phyloP scores from a whole-genome alignment of 2,888 invertebrate genomes.

The Hypena proboscidalis region DNA sequence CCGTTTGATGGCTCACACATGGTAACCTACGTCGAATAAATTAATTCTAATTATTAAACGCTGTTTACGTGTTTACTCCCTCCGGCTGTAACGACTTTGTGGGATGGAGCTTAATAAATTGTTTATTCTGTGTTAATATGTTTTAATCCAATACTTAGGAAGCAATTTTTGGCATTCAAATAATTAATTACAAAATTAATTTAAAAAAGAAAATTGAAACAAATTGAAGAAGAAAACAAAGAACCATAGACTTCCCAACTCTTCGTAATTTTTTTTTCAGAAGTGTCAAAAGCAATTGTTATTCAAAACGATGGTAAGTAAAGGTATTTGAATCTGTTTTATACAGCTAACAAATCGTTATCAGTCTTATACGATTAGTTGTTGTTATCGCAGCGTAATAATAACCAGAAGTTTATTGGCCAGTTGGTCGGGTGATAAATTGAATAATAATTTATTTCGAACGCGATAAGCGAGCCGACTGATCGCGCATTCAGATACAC shows the following conservation, averaged over 20 bases:
- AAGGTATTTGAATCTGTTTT: conserved; percentile 4
- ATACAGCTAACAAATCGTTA: conserved; percentile 36
- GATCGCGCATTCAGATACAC: conserved; percentile 67
- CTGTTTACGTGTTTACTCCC: conserved; percentile 53
- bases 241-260: too few relatives aligned
- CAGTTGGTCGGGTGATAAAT: conserved; percentile 73
- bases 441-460: conserved; percentile 82
- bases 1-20: conserved; percentile 72
- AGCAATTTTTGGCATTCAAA: too few relatives aligned
- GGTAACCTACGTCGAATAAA: conserved; percentile 75
- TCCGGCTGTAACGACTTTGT: conserved; percentile 40
- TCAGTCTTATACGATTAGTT: conserved; percentile 62
- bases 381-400: conserved; percentile 76
- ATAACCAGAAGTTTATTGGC: conserved; percentile 80
- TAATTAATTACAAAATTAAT: too few relatives aligned
- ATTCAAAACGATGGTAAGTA: too few relatives aligned
- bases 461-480: conserved; percentile 63
- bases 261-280: too few relatives aligned
- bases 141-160: too few relatives aligned
- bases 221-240: too few relatives aligned
- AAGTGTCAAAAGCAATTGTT: too few relatives aligned
- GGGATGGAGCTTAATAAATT: conserved; percentile 11
- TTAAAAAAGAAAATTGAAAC: too few relatives aligned
- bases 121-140: background rate
- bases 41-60: conserved; percentile 82